phyloP scores from a whole-genome alignment of 2,888 invertebrate species.

The Hesperia comma region DNA sequence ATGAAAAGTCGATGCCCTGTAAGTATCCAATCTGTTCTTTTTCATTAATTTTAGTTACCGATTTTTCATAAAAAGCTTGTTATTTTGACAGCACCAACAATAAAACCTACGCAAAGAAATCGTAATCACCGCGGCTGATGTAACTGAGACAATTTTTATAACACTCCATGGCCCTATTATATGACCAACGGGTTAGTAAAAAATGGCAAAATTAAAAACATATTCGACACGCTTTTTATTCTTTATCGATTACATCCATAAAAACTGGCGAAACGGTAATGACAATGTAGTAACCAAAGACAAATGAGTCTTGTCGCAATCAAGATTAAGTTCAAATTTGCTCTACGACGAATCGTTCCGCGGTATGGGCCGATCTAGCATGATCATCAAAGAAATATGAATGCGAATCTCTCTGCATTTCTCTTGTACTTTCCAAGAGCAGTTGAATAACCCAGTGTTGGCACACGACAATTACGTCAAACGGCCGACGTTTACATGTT shows the following conservation, averaged over 20 bases:
- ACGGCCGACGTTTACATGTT: constrained; percentile 31
- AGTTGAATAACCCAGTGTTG: constrained; percentile 75
- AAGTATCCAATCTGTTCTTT: background rate
- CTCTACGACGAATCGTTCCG: constrained; percentile 50
- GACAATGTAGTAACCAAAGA: background rate
- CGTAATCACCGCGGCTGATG: background rate
- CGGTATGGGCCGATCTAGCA: constrained; percentile 57
- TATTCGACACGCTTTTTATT: constrained; percentile 18
- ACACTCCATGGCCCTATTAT: constrained; percentile 3
- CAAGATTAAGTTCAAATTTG: constrained; percentile 23
- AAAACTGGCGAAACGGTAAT: constrained; percentile 28
- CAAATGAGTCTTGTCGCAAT: background rate
- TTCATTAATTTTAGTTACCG: background rate
- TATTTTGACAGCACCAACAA: background rate
- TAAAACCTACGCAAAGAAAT: constrained; percentile 4
- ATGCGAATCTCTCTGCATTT: constrained; percentile 77
- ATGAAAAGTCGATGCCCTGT: background rate
- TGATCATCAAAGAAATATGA: constrained; percentile 59
- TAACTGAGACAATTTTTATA: constrained; percentile 5
- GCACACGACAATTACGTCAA: constrained; percentile 65
- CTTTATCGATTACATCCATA: constrained; percentile 22
- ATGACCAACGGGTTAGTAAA: background rate
- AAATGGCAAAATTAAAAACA: constrained; percentile 2
- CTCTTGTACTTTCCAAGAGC: constrained; percentile 70
- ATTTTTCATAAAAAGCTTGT: background rate